Conservation (phyloP, 2,113 vertebrate genomes). For the Sorex fumeus region DNA sequence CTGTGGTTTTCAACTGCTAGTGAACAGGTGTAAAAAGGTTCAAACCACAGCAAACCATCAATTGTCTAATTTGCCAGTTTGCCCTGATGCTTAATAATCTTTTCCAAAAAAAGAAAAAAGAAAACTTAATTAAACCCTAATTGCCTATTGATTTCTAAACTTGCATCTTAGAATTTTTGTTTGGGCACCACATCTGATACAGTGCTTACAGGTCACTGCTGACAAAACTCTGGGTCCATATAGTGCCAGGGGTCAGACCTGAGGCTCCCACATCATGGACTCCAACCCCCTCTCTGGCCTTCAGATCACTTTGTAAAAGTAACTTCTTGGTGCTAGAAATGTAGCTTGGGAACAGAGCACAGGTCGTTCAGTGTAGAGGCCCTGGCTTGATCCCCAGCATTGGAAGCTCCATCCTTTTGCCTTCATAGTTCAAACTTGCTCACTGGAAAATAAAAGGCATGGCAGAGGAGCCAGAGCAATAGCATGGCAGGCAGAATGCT, state of each 20-base stretch:
- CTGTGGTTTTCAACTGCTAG: not conserved
- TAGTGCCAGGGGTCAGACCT: too few relatives aligned
- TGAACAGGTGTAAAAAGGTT: too few relatives aligned
- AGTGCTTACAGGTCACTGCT: not conserved
- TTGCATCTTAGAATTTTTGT: not conserved
- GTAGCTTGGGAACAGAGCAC: not conserved
- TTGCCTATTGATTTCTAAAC: not conserved
- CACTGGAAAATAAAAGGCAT: slow-evolving; percentile 48
- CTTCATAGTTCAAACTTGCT: slow-evolving; percentile 26
- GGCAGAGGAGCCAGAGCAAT: too few relatives aligned
- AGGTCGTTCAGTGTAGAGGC: not conserved
- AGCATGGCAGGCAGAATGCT: too few relatives aligned
- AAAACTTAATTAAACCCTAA: slow-evolving; percentile 9
- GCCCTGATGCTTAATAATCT: slow-evolving; percentile 9
- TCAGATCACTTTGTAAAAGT: not conserved
- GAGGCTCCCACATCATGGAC: too few relatives aligned
- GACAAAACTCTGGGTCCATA: too few relatives aligned
- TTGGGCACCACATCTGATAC: not conserved
- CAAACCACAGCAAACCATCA: too few relatives aligned
- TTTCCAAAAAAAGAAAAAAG: slow-evolving; percentile 10
- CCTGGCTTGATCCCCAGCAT: too few relatives aligned
- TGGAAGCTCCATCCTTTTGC: not conserved
- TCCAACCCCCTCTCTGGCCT: slow-evolving; percentile 16
- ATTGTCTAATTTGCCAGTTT: not conserved
- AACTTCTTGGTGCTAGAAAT: not conserved